Evolutionary conservation across 2,888 invertebrate genomes (phyloP), one percentile per base, ranked within the genome.

Genomic region (Latrodectus elegans): DNA sequence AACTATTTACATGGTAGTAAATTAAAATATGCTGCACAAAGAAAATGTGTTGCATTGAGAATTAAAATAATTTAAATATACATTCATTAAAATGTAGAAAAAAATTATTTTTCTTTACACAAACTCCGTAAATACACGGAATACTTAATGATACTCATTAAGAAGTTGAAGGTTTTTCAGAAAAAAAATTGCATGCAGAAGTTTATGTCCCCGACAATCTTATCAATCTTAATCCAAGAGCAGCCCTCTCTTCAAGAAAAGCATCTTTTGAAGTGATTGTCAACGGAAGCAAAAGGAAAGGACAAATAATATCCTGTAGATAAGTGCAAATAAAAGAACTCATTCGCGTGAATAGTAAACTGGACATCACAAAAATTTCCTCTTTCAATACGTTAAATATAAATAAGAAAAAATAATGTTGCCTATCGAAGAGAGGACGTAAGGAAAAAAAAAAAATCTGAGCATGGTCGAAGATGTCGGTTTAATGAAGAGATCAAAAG

Each of bases 181-280:
- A 60, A 11, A 0, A 15, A 60, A 38, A 6, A 38, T 38, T 38
- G 12, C 60, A 60, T 12, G n/a, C 60, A 60, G 64, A 79, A 80
- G 60, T 74, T 60, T 64, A 52, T 73, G 53, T 70, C 67, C 73
- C 53, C 26, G 79, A 53, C 85, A n/a, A 85, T 85, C 85, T 79
- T 73, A 85, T 79, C 79, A 74, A 51, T 52, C 52, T 70, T 85
- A 85, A 85, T 85, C 85, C 85, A 11, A 26, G 72, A 64, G 51
- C 53, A 55, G 82, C 65, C 55, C 53, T n/a, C 26, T 9, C 52
- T 17, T 60, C 51, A 60, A 73, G 74, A 80, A 80, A 75, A 51
- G 71, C 38, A 70, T 53, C 26, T 68, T 17, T 52, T 82, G 65
- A 65, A 81, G 65, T 71, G 73, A 22, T 64, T 71, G 71, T 55